A percentile compares a stretch with the other conserved stretches of the same genome.
Conservation (phyloP, 2,797 vertebrate genomes). For the Coendou prehensilis region DNA sequence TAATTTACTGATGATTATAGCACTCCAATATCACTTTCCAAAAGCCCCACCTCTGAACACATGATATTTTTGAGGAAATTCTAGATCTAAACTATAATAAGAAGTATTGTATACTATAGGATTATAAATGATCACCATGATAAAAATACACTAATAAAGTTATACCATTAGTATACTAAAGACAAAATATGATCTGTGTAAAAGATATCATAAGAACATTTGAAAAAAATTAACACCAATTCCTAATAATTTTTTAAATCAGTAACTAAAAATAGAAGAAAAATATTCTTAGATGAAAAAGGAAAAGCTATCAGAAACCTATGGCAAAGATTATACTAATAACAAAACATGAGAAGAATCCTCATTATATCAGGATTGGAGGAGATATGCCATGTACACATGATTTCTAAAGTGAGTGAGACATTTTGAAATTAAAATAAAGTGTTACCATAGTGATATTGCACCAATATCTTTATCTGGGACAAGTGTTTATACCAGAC, state of each 20-base stretch:
- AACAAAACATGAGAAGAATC: slow-evolving; percentile 16
- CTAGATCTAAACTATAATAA: neutral
- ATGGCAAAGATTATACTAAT: neutral
- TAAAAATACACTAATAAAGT: slow-evolving; percentile 1
- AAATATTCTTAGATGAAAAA: neutral
- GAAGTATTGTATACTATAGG: neutral
- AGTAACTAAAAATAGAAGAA: neutral
- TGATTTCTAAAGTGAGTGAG: neutral
- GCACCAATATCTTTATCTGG: neutral
- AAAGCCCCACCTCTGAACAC: neutral
- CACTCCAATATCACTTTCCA: neutral
- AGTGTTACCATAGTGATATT: neutral
- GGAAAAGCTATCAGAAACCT: neutral
- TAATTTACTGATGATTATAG: neutral
- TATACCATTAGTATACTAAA: neutral
- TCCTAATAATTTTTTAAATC: neutral
- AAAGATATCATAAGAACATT: neutral
- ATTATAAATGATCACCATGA: neutral
- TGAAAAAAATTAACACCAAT: neutral
- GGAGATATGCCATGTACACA: neutral
- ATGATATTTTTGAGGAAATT: neutral
- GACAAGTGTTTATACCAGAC: neutral
- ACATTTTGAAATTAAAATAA: slow-evolving; percentile 9
- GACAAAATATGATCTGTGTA: neutral
- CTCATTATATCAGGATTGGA: neutral